phyloP scores from a whole-genome alignment of 2,113 vertebrate genomes.

The Heterocephalus glaber region DNA sequence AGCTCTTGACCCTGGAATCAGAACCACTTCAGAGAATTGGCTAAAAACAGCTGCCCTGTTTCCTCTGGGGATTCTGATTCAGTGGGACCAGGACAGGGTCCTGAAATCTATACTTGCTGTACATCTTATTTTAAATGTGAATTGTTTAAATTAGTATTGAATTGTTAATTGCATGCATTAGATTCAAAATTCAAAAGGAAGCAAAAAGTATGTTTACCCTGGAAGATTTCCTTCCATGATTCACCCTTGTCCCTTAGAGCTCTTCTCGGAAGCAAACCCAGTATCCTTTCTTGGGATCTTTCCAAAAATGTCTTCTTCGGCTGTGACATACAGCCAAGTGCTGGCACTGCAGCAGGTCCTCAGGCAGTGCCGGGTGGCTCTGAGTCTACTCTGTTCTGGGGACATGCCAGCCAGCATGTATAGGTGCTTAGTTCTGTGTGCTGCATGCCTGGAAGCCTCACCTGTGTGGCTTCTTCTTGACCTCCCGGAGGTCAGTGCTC shows the following conservation, averaged over 20 bases:
- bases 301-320: neutral
- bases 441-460: rapidly evolving
- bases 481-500: neutral
- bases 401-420: rapidly evolving
- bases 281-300: neutral
- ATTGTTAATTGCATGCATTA: neutral
- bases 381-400: neutral
- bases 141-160: constrained; percentile 19
- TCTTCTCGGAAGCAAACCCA: neutral
- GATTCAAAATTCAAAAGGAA: neutral
- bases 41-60: neutral
- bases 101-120: neutral
- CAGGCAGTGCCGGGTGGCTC: neutral
- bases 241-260: neutral
- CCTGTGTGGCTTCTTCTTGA: rapidly evolving
- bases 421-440: neutral
- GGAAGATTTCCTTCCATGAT: neutral
- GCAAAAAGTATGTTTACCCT: neutral
- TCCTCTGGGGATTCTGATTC: neutral
- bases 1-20: neutral
- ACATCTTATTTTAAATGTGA: constrained; percentile 38
- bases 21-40: neutral
- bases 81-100: neutral
- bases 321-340: neutral
- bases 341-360: neutral